Evolutionary conservation across 2,113 vertebrate genomes (phyloP), one percentile per base, ranked within the genome.

Genomic region (Dipodomys merriami): DNA sequence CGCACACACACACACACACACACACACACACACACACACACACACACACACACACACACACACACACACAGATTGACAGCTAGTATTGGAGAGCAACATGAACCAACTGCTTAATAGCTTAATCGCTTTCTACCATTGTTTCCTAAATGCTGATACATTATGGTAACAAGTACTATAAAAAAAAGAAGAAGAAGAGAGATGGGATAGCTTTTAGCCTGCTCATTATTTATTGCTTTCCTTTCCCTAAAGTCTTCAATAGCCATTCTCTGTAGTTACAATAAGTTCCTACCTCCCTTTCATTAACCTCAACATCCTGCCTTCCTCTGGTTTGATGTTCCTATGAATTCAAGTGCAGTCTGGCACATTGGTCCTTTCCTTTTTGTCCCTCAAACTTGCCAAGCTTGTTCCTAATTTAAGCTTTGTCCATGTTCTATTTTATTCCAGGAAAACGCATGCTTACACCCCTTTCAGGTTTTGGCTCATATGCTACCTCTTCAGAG

Each of bases 111-210:
- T 86, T 91, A 65, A 68, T 67, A 82, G 12, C 35, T 86, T 91
- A 65, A 68, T 67, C 78, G 12, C 35, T 49, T 49, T 49, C 49
- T 49, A 49, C 49, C 49, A 49, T 11, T 49, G 8, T 87, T 81
- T 65, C 53, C 25, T 18, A 78, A 44, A 60, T 44, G 44, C 27
- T 82, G 44, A 39, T 83, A 22, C 12, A 81, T 16, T 83, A 60
- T 83, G 16, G 83, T 94, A 92, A 92, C 60, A 92, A 83, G 60
- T 84, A 13, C 90, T 87, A 83, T 30, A 33, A n/a, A 12, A 71
- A 71, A 33, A 18, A 29, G 22, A 87, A 57, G n/a, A n/a, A 71
- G 8, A 87, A 87, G 13, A 46, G n/a, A 73, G 44, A 86, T 82
- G 16, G 39, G 39, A n/a, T 71, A 25, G 62, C 12, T 39, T 90